Conservation (phyloP, 2,113 vertebrate species). For the Rhizomys pruinosus region DNA sequence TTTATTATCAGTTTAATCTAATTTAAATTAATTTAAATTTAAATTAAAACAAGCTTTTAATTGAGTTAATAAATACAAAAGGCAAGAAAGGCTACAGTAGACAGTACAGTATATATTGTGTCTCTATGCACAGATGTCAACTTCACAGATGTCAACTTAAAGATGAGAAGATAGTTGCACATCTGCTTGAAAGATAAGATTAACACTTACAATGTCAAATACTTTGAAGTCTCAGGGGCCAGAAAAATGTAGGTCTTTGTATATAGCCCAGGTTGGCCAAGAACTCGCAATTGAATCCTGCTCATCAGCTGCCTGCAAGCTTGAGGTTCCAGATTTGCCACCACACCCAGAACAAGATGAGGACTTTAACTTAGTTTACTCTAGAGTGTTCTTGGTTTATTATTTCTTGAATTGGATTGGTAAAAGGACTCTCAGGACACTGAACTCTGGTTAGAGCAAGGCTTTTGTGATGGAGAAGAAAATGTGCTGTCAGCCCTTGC, state of each 20-base stretch:
- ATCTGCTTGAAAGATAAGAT: background rate
- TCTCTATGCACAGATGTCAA: too few relatives aligned
- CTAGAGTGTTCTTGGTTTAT: background rate
- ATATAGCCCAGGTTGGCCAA: background rate
- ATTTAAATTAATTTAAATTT: too few relatives aligned
- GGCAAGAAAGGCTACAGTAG: background rate
- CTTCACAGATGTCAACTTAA: background rate
- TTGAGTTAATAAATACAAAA: background rate
- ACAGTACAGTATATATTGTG: background rate
- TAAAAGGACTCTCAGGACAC: background rate
- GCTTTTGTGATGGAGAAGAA: background rate
- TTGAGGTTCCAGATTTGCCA: background rate
- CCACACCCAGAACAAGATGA: background rate
- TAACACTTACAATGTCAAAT: background rate
- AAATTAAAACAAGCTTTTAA: background rate
- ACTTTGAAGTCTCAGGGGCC: background rate
- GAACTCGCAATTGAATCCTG: too few relatives aligned
- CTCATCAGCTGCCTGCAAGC: background rate
- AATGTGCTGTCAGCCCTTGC: background rate
- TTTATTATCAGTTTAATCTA: background rate
- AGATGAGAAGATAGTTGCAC: background rate
- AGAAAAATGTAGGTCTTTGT: background rate
- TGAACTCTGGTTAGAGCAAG: background rate
- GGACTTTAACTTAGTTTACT: background rate
- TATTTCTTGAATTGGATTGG: background rate